Conservation (phyloP, 2,888 invertebrate genomes). For the Acanthopleura granulata region DNA sequence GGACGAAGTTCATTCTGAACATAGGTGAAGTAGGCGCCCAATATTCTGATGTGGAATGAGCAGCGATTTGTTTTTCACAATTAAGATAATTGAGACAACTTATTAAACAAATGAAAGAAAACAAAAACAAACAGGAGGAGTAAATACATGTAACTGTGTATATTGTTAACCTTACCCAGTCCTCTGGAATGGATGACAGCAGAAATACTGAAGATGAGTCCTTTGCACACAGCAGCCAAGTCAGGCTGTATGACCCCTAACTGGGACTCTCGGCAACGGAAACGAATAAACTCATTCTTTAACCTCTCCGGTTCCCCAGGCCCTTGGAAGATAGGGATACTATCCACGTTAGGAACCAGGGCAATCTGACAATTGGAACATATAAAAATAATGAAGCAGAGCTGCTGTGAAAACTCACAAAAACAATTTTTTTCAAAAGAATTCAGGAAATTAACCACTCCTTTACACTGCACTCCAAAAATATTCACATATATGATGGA, state of each 20-base stretch:
- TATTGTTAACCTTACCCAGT: constrained; percentile 74
- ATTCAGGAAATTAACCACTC: no score
- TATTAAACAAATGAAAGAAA: not conserved
- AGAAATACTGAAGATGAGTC: constrained; percentile 87
- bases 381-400: no score
- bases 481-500: no score
- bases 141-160: not conserved
- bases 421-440: no score
- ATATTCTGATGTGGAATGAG: no score
- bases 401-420: no score
- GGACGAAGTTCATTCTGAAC: no score
- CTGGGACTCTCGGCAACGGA: constrained; percentile 85
- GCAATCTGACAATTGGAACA: no score
- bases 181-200: constrained; percentile 88
- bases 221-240: constrained; percentile 83
- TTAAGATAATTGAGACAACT: no score
- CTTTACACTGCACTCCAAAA: no score
- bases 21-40: no score
- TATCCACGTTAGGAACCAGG: constrained; percentile 76
- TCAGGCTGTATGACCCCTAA: constrained; percentile 76
- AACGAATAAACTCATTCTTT: constrained; percentile 81
- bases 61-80: no score
- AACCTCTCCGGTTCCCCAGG: constrained; percentile 75
- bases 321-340: constrained; percentile 81
- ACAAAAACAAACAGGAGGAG: not conserved